Evolutionary conservation across 2,113 vertebrate genomes (phyloP).

Genomic region (Cebus imitator): DNA sequence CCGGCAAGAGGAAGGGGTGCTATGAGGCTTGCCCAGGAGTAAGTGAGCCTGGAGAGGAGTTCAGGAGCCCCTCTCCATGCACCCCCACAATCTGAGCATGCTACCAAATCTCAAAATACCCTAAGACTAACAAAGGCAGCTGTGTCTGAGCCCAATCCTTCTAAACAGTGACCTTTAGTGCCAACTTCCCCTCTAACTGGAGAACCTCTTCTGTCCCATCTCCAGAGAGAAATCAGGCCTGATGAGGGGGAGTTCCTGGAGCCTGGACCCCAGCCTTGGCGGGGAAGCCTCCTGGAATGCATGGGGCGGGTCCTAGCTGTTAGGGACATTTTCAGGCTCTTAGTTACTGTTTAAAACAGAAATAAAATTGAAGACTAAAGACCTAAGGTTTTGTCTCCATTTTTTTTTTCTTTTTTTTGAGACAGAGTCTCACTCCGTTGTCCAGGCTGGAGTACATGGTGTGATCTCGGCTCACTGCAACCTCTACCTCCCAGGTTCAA

Average conservation of each 20-base stretch:
- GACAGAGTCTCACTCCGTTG: neutral
- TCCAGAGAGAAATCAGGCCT: slow-evolving; percentile 4
- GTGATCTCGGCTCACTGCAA: neutral
- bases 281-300: neutral
- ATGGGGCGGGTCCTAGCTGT: slow-evolving; percentile 43
- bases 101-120: slow-evolving; percentile 29
- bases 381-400: slow-evolving; percentile 48
- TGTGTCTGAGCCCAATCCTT: slow-evolving; percentile 60
- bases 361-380: slow-evolving; percentile 76
- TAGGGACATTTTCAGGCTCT: slow-evolving; percentile 62
- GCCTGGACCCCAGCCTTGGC: neutral
- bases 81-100: slow-evolving; percentile 68
- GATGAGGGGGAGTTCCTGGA: slow-evolving; percentile 16
- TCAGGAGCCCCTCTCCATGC: neutral
- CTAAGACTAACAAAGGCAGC: slow-evolving; percentile 72
- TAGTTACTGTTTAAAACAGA: slow-evolving; percentile 75
- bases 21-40: neutral
- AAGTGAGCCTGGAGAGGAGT: neutral
- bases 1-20: neutral
- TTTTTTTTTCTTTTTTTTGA: neutral
- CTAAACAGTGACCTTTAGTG: neutral
- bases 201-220: slow-evolving; percentile 41
- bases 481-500: neutral
- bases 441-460: neutral
- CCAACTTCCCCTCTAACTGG: slow-evolving; percentile 33